Evolutionary conservation across 2,797 vertebrate species (phyloP), one percentile per base, ranked within the genome.

Genomic region (Hyperoplus immaculatus): DNA sequence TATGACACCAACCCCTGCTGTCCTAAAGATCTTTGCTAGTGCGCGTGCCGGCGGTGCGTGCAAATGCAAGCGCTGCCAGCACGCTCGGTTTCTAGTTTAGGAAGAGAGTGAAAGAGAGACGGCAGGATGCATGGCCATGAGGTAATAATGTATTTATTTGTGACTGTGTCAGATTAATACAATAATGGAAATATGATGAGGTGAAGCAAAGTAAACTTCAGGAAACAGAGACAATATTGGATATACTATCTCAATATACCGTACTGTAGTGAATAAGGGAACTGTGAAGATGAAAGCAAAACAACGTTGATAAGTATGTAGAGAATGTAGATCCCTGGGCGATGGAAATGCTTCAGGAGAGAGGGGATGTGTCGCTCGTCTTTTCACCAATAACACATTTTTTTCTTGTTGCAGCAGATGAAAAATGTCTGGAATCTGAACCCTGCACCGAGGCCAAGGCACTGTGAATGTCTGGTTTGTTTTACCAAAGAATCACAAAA

Each of bases 351-450:
- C 57, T 75, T 63, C 7, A 63, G 62, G 54, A 56, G 53, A 68
- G 39, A 68, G 12, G 80, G 65, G 74, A 82, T 78, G 8, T 84
- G 55, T 65, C 68, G 77, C 84, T 70, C 66, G 75, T 16, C 59
- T 56, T 56, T 72, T 83, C 18, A 67, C 64, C 76, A 83, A 81
- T 87, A 75, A 81, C 80, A 72, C 5, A 9, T 15, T 58, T 75
- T 81, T 47, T 72, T 71, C 38, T 69, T 84, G 18, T n/a, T 77
- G 63, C 41, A 51, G 50, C 69, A 65, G 45, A 18, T 62, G 47
- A 82, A 79, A 71, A 77, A 88, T 78, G 77, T 77, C 16, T 73
- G 80, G 76, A 72, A 83, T 85, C 70, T 61, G 66, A 87, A 54
- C 16, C 36, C 69, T 75, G 18, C n/a, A 29, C 36, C 16, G 6